phyloP scores from a whole-genome alignment of 2,797 vertebrate species.

The Monodelphis domestica region DNA sequence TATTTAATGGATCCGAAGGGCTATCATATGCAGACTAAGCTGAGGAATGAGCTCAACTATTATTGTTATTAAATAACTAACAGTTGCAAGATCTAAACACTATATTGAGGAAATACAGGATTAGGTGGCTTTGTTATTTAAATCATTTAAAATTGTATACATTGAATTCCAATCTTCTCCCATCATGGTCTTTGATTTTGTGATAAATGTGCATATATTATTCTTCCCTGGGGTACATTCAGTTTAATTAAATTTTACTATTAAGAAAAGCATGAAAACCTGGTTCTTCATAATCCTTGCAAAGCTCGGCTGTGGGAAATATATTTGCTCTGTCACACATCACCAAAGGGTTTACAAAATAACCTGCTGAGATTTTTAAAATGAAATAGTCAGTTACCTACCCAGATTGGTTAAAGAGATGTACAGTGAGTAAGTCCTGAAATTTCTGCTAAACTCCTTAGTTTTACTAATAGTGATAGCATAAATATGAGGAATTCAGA shows the following conservation, averaged over 20 bases:
- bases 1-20: not conserved
- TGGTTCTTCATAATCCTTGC: constrained; percentile 58
- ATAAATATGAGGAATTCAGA: not conserved
- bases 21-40: not conserved
- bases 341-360: not conserved
- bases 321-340: not conserved
- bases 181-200: constrained; percentile 73
- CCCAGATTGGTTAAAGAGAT: not conserved
- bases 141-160: constrained; percentile 70
- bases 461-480: not conserved
- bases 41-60: constrained; percentile 61
- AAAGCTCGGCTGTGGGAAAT: constrained; percentile 19
- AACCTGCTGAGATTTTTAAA: not conserved
- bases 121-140: constrained; percentile 53
- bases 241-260: constrained; percentile 79
- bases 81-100: constrained; percentile 52
- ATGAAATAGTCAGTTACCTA: not conserved
- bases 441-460: not conserved
- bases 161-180: constrained; percentile 66
- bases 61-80: constrained; percentile 78
- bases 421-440: not conserved
- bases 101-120: constrained; percentile 43
- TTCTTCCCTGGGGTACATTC: constrained; percentile 74
- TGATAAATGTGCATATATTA: constrained; percentile 77
- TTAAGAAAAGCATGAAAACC: constrained; percentile 68